Conservation (phyloP, 2,797 vertebrate genomes). For the Lemur catta region DNA sequence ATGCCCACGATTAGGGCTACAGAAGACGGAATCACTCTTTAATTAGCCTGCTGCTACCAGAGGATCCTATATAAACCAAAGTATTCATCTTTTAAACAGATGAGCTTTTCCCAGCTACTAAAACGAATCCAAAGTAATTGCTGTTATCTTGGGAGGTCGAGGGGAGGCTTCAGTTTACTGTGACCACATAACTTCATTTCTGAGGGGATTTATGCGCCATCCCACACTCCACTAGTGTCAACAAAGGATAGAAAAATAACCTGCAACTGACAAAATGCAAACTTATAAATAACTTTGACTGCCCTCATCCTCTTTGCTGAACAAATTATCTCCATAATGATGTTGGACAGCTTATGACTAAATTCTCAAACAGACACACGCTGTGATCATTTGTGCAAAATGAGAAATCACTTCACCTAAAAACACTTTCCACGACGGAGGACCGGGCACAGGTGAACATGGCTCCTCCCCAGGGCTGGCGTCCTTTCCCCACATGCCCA, state of each 20-base stretch:
- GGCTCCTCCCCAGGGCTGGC: not conserved
- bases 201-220: not conserved
- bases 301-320: not conserved
- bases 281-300: not conserved
- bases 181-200: slow-evolving; percentile 54
- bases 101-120: slow-evolving; percentile 60
- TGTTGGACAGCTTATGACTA: not conserved
- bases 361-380: not conserved
- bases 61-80: slow-evolving; percentile 69
- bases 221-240: not conserved
- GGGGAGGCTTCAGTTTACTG: slow-evolving; percentile 55
- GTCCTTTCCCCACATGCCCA: not conserved
- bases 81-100: slow-evolving; percentile 70
- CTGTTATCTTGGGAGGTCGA: slow-evolving; percentile 57
- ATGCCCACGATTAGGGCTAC: not conserved
- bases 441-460: not conserved
- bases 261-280: not conserved
- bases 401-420: not conserved
- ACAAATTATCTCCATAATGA: not conserved
- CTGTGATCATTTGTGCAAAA: not conserved
- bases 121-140: slow-evolving; percentile 74
- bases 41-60: slow-evolving; percentile 73
- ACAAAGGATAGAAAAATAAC: not conserved
- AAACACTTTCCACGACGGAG: not conserved
- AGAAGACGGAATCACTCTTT: slow-evolving; percentile 49